These are phyloP conservation scores for Serranus cabrilla DNA, from an alignment of 2,797 vertebrate species.

Conservation along the genomic window DNA sequence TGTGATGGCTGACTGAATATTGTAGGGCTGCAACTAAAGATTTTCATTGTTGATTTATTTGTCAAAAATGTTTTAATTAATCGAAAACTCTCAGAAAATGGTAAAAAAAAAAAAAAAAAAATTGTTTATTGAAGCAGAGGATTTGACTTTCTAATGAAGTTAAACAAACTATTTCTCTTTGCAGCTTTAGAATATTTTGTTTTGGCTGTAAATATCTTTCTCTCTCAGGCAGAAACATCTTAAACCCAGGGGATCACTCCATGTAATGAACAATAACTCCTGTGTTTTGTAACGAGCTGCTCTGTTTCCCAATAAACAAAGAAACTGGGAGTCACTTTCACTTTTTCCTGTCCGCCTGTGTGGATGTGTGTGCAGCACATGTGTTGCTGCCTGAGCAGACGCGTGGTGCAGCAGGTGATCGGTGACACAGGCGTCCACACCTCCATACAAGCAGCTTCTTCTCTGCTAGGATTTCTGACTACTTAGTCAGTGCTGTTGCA, in stretches of 20 bases:
- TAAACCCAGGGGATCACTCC: neutral
- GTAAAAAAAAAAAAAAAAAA: too few species aligned
- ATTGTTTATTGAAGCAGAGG: too few species aligned
- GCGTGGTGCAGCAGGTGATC: conserved; percentile 48
- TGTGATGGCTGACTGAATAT: neutral
- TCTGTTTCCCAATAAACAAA: conserved; percentile 72
- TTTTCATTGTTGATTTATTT: too few species aligned
- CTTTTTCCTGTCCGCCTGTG: conserved; percentile 11
- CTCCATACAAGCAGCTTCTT: conserved; percentile 3
- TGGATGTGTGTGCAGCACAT: conserved; percentile 14
- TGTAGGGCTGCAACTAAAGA: neutral
- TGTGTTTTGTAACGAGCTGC: conserved; percentile 34
- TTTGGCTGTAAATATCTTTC: conserved; percentile 17
- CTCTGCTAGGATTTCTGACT: conserved; percentile 9
- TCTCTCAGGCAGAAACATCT: neutral
- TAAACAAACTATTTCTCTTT: too few species aligned
- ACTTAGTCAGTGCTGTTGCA: neutral
- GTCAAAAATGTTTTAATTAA: too few species aligned
- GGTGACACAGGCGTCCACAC: conserved; percentile 12
- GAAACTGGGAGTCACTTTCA: conserved; percentile 45
- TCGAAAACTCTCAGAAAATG: too few species aligned
- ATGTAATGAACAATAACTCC: conserved; percentile 8
- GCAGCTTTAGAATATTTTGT: too few species aligned
- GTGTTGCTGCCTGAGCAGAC: neutral
- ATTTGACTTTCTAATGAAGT: too few species aligned